Evolutionary conservation across 1,140 invertebrate species (phyloP).

Genomic region (Homarus americanus): DNA sequence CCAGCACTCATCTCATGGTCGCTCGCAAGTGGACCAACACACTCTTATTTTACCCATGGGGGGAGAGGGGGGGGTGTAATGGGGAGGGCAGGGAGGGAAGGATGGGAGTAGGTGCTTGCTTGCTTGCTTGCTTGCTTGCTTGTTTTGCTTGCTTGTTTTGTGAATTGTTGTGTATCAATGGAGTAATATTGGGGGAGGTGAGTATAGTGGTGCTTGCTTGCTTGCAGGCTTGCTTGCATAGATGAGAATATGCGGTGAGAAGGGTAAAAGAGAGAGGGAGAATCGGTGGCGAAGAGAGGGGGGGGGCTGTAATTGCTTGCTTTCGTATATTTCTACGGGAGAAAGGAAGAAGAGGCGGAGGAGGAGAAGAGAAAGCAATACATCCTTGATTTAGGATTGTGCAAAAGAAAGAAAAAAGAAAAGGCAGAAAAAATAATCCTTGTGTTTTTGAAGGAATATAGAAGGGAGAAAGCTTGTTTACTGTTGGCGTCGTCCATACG

Average conservation of each 20-base stretch:
- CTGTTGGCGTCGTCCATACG: no score
- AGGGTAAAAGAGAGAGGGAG: slow-evolving; percentile 1
- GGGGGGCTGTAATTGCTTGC: not conserved
- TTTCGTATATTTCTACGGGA: not conserved
- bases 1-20: not conserved
- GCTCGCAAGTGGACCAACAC: not conserved
- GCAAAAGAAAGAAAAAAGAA: no score
- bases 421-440: no score
- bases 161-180: no score
- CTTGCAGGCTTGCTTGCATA: no score
- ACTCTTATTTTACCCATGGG: not conserved
- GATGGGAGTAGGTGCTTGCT: not conserved
- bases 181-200: not conserved
- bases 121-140: no score
- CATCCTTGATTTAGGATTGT: no score
- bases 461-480: no score
- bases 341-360: not conserved
- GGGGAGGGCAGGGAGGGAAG: not conserved
- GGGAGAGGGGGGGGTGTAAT: slow-evolving; percentile 18
- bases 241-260: no score
- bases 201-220: not conserved
- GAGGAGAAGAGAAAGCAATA: not conserved
- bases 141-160: no score
- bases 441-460: no score
- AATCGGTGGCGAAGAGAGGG: not conserved